Conservation (phyloP, 2,797 vertebrate species). For the Hirundo rustica region DNA sequence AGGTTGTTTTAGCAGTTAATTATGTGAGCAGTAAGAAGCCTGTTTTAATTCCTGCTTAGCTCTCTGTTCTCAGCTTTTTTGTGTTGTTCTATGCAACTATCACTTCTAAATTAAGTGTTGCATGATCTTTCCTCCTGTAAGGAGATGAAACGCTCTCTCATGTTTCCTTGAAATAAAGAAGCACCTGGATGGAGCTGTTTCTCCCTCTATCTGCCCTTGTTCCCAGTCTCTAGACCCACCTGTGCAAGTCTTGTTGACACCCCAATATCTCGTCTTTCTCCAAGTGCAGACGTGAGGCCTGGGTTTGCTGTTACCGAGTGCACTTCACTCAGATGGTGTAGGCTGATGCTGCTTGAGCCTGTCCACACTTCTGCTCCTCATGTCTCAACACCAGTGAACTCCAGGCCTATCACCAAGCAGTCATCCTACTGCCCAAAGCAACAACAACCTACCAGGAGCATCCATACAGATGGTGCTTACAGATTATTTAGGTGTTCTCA, state of each 20-base stretch:
- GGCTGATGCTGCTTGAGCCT: background rate
- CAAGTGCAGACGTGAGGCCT: background rate
- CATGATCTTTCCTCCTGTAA: background rate
- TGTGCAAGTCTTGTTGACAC: background rate
- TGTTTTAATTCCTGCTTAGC: background rate
- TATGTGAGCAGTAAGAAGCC: background rate
- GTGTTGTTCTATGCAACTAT: background rate
- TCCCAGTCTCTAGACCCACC: background rate
- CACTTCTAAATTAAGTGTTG: background rate
- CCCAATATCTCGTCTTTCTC: accelerated
- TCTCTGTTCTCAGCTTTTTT: background rate
- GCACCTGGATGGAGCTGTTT: background rate
- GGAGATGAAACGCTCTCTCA: background rate
- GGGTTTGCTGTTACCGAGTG: background rate
- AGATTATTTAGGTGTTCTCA: background rate
- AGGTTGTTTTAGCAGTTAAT: background rate
- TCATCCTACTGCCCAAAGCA: background rate
- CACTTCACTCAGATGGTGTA: background rate
- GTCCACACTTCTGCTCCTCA: background rate
- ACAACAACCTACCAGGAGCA: background rate
- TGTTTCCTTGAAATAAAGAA: background rate
- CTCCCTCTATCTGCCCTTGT: background rate
- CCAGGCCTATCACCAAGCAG: background rate
- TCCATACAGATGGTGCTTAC: accelerated
- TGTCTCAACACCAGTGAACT: background rate